Conservation (phyloP, 1,140 invertebrate species). For the Hyles euphorbiae region DNA sequence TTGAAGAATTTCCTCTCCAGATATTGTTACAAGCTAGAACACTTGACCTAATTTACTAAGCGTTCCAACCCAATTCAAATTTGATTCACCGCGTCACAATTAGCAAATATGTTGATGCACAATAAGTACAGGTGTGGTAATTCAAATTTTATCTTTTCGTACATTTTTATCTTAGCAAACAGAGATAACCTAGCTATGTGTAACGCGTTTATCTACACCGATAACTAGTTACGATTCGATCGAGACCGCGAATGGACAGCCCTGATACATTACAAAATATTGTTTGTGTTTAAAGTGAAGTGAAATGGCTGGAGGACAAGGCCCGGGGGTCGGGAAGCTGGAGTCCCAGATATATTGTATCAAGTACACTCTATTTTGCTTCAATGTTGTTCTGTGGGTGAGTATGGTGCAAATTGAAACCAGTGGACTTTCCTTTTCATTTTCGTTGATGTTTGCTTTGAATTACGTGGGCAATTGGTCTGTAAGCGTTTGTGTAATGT, state of each 20-base stretch:
- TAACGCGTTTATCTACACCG: slow-evolving; percentile 42
- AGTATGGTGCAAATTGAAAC: slow-evolving; percentile 43
- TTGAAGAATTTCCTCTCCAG: no score
- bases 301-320: slow-evolving; percentile 65
- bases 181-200: slow-evolving; percentile 65
- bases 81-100: slow-evolving; percentile 1
- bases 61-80: slow-evolving; percentile 22
- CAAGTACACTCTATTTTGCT: slow-evolving; percentile 83
- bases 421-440: slow-evolving; percentile 9
- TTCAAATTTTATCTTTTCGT: slow-evolving; percentile 48
- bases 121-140: slow-evolving; percentile 60
- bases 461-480: slow-evolving; percentile 24
- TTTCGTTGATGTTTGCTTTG: slow-evolving; percentile 27
- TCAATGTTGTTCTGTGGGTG: slow-evolving; percentile 83
- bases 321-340: slow-evolving; percentile 69
- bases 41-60: no score
- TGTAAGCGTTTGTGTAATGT: slow-evolving; percentile 1
- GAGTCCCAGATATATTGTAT: slow-evolving; percentile 82
- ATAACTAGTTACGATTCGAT: slow-evolving; percentile 56
- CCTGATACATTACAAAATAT: slow-evolving; percentile 24
- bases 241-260: slow-evolving; percentile 38
- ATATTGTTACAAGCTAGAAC: no score
- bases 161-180: slow-evolving; percentile 62
- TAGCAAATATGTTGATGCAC: background rate
- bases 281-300: slow-evolving; percentile 40